Percentiles rank a stretch among this genome's conserved stretches.
phyloP scores from a whole-genome alignment of 2,888 invertebrate genomes.

The Xylophagus ater region DNA sequence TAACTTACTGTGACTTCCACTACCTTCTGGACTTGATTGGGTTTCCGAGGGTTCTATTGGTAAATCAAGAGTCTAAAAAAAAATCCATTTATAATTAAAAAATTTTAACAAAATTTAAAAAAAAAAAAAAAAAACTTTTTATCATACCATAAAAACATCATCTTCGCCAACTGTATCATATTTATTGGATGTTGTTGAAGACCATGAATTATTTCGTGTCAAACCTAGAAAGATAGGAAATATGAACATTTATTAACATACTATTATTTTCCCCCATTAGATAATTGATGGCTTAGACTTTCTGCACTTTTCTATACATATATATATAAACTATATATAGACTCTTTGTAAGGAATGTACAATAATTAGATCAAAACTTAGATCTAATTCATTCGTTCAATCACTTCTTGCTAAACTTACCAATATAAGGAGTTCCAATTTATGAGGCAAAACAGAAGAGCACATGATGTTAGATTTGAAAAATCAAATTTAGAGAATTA shows the following conservation, averaged over 20 bases:
- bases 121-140: not conserved
- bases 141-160: slow-evolving; percentile 85
- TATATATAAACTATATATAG: not conserved
- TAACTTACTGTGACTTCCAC: slow-evolving; percentile 39
- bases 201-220: slow-evolving; percentile 60
- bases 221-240: slow-evolving; percentile 47
- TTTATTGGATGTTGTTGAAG: slow-evolving; percentile 34
- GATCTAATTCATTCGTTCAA: too few species aligned
- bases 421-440: slow-evolving; percentile 22
- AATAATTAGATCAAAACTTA: too few species aligned
- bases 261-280: not conserved
- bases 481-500: slow-evolving; percentile 20
- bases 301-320: not conserved
- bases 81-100: slow-evolving; percentile 7
- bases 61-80: slow-evolving; percentile 70
- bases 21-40: slow-evolving; percentile 58
- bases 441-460: slow-evolving; percentile 27
- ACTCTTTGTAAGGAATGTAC: too few species aligned
- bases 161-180: slow-evolving; percentile 75
- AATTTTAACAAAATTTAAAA: slow-evolving; percentile 3
- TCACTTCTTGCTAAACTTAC: slow-evolving; percentile 13
- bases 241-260: not conserved
- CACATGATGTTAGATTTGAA: slow-evolving; percentile 25
- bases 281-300: not conserved
- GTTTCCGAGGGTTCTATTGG: slow-evolving; percentile 70